Evolutionary conservation across 2,113 vertebrate species (phyloP).

Genomic region (Grammomys dolichurus): DNA sequence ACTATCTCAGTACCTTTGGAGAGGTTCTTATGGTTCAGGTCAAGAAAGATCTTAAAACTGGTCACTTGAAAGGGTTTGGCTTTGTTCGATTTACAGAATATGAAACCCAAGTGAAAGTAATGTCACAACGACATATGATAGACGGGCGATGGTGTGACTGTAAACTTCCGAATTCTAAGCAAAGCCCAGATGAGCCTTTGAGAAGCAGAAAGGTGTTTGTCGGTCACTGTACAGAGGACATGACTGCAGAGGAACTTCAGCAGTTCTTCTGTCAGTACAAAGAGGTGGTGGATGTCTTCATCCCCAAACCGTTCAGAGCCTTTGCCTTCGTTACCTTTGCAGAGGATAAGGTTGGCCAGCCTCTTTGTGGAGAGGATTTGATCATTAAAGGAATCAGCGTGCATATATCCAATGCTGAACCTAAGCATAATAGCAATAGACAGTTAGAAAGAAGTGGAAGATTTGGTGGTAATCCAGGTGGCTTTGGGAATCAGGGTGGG

Average conservation of each 20-base stretch:
- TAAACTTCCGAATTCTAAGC: conserved; percentile 99
- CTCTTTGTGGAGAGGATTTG: conserved; percentile 98
- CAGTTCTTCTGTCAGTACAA: conserved; percentile 99
- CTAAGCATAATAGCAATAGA: conserved; percentile 99
- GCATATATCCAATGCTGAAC: conserved; percentile 99
- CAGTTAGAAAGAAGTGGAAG: conserved; percentile 98
- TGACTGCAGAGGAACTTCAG: conserved; percentile 95
- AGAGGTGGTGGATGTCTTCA: conserved; percentile 99
- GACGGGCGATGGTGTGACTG: conserved; percentile 99
- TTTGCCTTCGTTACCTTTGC: conserved; percentile 99
- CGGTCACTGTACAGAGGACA: conserved; percentile 98
- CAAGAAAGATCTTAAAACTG: conserved; percentile 97
- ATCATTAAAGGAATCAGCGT: conserved; percentile 99
- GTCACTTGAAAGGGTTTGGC: conserved; percentile 99
- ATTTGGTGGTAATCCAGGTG: conserved; percentile 95
- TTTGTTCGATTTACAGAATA: conserved; percentile 99
- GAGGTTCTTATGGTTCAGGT: conserved; percentile 99
- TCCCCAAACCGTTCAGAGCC: conserved; percentile 98
- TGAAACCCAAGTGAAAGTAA: conserved; percentile 98
- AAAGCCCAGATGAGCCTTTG: conserved; percentile 96
- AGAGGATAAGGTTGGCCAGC: conserved; percentile 99
- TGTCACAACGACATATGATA: conserved; percentile 99
- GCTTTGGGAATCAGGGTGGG: conserved; percentile 93
- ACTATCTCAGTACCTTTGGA: conserved; percentile 97
- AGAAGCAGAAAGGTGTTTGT: conserved; percentile 99